phyloP scores from a whole-genome alignment of 2,888 invertebrate species.

The Trypoxylon attenuatum region DNA sequence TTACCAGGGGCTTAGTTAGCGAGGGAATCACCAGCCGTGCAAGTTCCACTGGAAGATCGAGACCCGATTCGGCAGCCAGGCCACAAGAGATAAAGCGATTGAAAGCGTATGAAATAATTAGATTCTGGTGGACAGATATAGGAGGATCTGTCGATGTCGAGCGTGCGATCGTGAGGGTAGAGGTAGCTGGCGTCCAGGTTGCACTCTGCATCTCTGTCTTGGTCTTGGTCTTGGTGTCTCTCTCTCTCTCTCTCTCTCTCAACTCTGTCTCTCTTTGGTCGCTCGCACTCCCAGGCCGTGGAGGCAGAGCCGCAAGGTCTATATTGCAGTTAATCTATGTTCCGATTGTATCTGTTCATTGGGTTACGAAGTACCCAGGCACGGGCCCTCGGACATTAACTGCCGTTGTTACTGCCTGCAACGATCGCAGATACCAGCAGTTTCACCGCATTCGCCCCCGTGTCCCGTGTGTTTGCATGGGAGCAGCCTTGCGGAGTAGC shows the following conservation, averaged over 20 bases:
- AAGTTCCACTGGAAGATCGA: neutral
- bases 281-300: constrained; percentile 26
- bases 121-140: constrained; percentile 40
- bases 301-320: constrained; percentile 63
- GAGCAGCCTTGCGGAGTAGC: constrained; percentile 50
- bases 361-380: constrained; percentile 69
- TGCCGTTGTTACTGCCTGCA: constrained; percentile 72
- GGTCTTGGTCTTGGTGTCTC: neutral
- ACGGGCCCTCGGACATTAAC: constrained; percentile 71
- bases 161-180: constrained; percentile 17
- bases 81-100: constrained; percentile 12
- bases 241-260: constrained; percentile 21
- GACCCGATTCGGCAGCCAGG: neutral
- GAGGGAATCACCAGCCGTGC: no score
- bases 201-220: constrained; percentile 11
- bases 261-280: constrained; percentile 29
- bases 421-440: constrained; percentile 70
- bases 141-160: constrained; percentile 32
- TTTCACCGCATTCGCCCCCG: constrained; percentile 66
- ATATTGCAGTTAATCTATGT: constrained; percentile 73
- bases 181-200: constrained; percentile 11
- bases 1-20: no score
- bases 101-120: constrained; percentile 17
- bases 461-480: constrained; percentile 65
- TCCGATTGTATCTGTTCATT: constrained; percentile 72